Percentiles rank a stretch among this genome's conserved stretches.
Evolutionary conservation across 2,888 invertebrate species (phyloP).

Genomic region (Sisyra terminalis): DNA sequence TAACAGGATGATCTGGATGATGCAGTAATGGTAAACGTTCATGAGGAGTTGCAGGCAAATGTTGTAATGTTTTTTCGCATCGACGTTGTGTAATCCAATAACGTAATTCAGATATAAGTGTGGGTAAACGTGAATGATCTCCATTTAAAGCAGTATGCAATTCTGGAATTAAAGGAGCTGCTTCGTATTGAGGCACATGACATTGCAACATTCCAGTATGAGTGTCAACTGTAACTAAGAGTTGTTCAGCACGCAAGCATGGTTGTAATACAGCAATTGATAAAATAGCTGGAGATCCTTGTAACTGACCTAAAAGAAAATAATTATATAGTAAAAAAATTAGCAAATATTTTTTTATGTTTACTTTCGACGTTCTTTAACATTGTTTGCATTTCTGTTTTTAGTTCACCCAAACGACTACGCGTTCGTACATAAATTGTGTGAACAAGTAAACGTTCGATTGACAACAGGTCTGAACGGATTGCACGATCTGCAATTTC

Average conservation of each 20-base stretch:
- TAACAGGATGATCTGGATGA: conserved; percentile 60
- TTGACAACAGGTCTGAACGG: conserved; percentile 80
- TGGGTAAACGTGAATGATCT: conserved; percentile 48
- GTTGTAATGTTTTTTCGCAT: conserved; percentile 88
- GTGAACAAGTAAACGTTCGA: conserved; percentile 86
- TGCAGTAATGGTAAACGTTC: conserved; percentile 73
- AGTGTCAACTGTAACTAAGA: conserved; percentile 85
- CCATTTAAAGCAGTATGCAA: conserved; percentile 65
- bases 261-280: conserved; percentile 81
- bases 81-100: conserved; percentile 78
- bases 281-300: conserved; percentile 85
- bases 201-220: conserved; percentile 85
- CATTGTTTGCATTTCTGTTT: conserved; percentile 54
- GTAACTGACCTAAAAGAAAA: conserved; percentile 59
- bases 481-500: conserved; percentile 64
- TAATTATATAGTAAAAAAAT: conserved; percentile 6
- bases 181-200: conserved; percentile 79
- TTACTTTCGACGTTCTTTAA: conserved; percentile 56
- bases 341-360: conserved; percentile 13
- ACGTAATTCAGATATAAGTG: conserved; percentile 48
- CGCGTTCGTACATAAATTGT: conserved; percentile 88
- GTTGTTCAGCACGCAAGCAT: conserved; percentile 79
- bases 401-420: conserved; percentile 66
- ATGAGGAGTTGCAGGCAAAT: conserved; percentile 76
- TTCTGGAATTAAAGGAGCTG: conserved; percentile 54